Evolutionary conservation across 92 coral and sea anemone genomes (phyloP).

Genomic region (Heliopora coerulea): DNA sequence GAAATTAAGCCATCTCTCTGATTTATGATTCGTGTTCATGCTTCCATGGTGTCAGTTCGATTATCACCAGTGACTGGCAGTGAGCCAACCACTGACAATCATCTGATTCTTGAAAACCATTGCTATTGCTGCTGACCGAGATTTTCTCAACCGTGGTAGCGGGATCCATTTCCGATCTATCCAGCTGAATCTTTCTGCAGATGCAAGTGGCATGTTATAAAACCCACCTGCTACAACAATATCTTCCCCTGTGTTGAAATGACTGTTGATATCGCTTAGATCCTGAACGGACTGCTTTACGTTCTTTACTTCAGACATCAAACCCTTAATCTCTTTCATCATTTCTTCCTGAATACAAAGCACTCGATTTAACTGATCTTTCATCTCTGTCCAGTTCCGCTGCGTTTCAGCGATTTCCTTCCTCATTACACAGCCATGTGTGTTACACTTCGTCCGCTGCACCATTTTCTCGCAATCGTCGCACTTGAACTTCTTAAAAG

Average conservation of each 20-base stretch:
- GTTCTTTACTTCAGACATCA: no score
- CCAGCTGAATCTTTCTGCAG: not conserved
- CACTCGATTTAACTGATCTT: no score
- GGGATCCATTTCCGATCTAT: not conserved
- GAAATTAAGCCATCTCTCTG: not conserved
- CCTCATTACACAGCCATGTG: no score
- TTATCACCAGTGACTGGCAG: not conserved
- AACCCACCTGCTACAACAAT: not conserved
- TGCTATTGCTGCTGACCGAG: not conserved
- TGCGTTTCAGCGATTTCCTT: no score
- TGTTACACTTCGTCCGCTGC: no score
- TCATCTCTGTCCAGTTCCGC: no score
- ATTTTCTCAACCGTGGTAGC: not conserved
- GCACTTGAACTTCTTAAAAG: not conserved
- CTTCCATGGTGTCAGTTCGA: not conserved
- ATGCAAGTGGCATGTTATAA: not conserved
- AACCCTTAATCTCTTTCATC: no score
- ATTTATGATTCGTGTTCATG: not conserved
- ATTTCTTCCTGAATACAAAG: no score
- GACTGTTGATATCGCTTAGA: no score
- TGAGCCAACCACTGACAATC: constrained; percentile 2
- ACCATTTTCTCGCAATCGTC: no score
- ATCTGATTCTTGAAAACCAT: not conserved
- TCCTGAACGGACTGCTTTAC: no score
- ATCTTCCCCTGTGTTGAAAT: not conserved